Conservation (phyloP, 2,888 invertebrate species). For the Drosophila mulleri region DNA sequence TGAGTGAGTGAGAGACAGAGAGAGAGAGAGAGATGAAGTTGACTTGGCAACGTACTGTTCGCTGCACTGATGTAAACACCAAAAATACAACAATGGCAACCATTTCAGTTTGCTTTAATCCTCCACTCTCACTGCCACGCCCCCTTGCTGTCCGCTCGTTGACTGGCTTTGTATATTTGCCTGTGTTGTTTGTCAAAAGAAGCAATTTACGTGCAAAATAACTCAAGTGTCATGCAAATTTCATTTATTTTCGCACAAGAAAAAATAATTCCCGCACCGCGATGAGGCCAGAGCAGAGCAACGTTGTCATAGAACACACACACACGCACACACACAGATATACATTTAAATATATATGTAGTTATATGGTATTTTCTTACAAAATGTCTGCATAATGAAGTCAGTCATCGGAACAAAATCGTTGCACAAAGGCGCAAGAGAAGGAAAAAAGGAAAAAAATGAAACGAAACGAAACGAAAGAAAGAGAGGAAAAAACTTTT, state of each 20-base stretch:
- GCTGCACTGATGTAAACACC: conserved; percentile 77
- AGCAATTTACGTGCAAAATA: conserved; percentile 85
- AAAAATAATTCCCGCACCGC: conserved; percentile 75
- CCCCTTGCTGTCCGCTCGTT: conserved; percentile 35
- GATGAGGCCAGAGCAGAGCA: conserved; percentile 44
- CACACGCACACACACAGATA: conserved; percentile 10
- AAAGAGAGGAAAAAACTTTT: conserved; percentile 36
- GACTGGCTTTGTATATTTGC: conserved; percentile 69
- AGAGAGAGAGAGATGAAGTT: conserved; percentile 27
- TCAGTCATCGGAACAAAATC: conserved; percentile 68
- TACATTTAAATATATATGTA: conserved; percentile 26
- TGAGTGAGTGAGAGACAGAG: background rate
- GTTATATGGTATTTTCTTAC: conserved; percentile 65
- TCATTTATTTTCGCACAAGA: conserved; percentile 81
- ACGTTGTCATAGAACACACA: conserved; percentile 68
- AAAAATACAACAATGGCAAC: conserved; percentile 80
- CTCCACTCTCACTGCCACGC: conserved; percentile 14
- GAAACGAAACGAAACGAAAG: background rate
- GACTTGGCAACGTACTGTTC: conserved; percentile 65
- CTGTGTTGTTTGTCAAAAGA: conserved; percentile 81
- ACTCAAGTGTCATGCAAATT: conserved; percentile 85
- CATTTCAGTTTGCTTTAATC: conserved; percentile 64
- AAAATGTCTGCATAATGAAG: conserved; percentile 76
- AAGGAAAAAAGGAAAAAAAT: background rate
- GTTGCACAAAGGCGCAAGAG: conserved; percentile 47